Base-by-base conservation (phyloP, 2,797 vertebrate species). In the Holocentrus rufus region DNA sequence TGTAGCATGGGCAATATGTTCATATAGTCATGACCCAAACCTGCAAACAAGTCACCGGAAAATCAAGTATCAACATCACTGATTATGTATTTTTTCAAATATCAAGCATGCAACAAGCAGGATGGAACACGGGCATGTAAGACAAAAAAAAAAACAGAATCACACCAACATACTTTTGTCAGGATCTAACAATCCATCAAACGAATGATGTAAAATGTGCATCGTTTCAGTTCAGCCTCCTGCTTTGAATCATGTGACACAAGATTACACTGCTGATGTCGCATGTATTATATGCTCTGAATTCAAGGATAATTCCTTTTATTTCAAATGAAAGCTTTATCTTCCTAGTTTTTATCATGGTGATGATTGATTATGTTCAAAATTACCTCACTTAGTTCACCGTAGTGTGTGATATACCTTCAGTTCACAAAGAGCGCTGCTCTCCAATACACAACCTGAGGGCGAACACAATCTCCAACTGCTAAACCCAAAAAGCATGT, bases 81-180 rank as follows among this genome's bases (percentile, higher is more conserved):
- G 18, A 89, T 84, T 36, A 59, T n/a, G 22, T 25, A 14, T 56
- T 20, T 27, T 50, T 14, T 55, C 31, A 46, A 11, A 52, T 39
- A 50, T 64, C 27, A 66, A 65, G 36, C 89, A 90, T 90, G 87
- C 87, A 87, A 66, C 67, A 72, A 65, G 79, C 52, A 84, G 63
- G 65, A 78, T 65, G 18, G 47, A 65, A 69, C 64, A 57, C 2
- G 60, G 44, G 55, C 23, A 22, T 71, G 75, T 0, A 14, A 25
- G 74, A 20, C 20, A 74, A 80, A 47, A 9, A 80, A 47, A 9
- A 67, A 13, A 46, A 46, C 44, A 46, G 15, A 80, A 85, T 83
- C 62, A 81, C 42, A 76, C 4, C 8, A 47, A 58, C 64, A 79
- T 27, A 62, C 27, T 36, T 68, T 15, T 2, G 31, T 56, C 2